Conservation (phyloP, 2,113 vertebrate species). For the Anhinga rufa region DNA sequence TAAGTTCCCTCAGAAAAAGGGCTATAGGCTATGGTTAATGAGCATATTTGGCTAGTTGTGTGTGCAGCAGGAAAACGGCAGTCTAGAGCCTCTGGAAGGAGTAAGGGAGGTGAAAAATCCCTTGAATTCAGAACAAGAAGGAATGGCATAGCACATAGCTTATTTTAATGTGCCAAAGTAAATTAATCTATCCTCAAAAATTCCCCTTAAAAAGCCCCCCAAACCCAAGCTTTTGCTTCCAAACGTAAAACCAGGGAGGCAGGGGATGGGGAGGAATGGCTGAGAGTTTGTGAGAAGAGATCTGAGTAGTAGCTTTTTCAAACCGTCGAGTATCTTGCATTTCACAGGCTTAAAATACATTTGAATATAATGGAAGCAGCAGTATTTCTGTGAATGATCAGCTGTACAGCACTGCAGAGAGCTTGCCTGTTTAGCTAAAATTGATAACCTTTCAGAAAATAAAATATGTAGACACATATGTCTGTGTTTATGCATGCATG, state of each 20-base stretch:
- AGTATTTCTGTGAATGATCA: background rate
- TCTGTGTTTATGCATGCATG: background rate
- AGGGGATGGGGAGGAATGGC: background rate
- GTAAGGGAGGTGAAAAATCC: background rate
- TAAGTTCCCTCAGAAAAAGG: background rate
- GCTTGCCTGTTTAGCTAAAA: background rate
- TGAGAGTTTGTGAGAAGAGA: background rate
- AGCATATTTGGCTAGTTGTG: background rate
- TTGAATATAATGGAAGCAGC: background rate
- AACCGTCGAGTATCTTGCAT: background rate
- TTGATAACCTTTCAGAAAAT: background rate
- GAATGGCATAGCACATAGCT: background rate
- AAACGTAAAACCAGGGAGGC: background rate
- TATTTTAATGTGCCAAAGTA: background rate
- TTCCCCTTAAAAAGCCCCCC: background rate
- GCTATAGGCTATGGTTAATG: background rate
- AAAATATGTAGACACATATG: background rate
- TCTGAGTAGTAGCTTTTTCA: background rate
- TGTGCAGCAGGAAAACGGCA: background rate
- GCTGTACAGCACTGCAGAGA: background rate
- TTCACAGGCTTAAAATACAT: background rate
- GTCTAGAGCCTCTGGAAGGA: background rate
- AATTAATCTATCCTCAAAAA: background rate
- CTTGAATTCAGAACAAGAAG: background rate
- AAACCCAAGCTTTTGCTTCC: background rate